Conservation (phyloP, 2,113 vertebrate species). For the Alectura lathami region DNA sequence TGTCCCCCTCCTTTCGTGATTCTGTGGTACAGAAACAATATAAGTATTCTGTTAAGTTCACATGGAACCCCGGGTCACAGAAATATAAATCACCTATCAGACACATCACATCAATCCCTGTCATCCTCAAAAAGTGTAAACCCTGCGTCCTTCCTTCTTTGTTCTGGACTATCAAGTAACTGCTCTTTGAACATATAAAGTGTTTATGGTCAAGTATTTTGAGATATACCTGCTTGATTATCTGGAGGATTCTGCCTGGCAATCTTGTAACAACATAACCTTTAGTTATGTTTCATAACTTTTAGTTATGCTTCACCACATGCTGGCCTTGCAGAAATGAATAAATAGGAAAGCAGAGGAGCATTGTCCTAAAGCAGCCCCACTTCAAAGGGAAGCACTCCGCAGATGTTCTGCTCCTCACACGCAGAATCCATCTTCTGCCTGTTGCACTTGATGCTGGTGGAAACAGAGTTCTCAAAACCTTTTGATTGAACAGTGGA, state of each 20-base stretch:
- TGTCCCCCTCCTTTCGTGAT: neutral
- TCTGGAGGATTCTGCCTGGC: conserved; percentile 27
- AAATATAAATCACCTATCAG: neutral
- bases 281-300: neutral
- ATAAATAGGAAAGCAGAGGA: neutral
- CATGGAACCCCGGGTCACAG: neutral
- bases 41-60: neutral
- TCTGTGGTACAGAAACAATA: neutral
- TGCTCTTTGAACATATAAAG: conserved; percentile 51
- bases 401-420: neutral
- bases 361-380: neutral
- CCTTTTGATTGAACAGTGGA: neutral
- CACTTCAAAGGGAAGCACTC: neutral
- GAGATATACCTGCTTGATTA: neutral
- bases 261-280: neutral
- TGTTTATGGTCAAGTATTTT: conserved; percentile 40
- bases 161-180: neutral
- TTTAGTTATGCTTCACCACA: neutral
- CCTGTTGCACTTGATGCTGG: neutral
- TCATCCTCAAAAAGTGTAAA: neutral
- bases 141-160: neutral
- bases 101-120: neutral
- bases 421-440: neutral
- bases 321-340: conserved; percentile 17
- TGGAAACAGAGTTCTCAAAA: neutral